Evolutionary conservation across 2,113 vertebrate genomes (phyloP).

Genomic region (Larimichthys polyactis): DNA sequence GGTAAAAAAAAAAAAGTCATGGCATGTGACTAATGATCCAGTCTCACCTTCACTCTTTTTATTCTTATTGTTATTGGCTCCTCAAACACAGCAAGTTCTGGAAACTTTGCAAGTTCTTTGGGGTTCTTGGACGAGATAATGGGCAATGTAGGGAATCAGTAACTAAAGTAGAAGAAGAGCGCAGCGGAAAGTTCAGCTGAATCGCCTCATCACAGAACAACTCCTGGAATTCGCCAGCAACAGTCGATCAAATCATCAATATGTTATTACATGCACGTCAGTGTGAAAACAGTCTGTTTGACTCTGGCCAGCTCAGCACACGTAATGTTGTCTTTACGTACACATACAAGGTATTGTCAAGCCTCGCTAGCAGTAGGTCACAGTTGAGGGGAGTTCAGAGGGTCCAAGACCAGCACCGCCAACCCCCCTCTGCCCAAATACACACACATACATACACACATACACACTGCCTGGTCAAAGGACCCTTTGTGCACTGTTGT

Average conservation of each 20-base stretch:
- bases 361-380: conserved; percentile 63
- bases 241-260: background rate
- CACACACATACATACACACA: conserved; percentile 40
- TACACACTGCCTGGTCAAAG: conserved; percentile 83
- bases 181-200: background rate
- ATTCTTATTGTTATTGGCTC: background rate
- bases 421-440: conserved; percentile 47
- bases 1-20: background rate
- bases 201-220: conserved; percentile 8
- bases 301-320: conserved; percentile 23
- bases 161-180: background rate
- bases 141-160: no score
- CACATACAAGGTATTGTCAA: conserved; percentile 69
- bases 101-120: no score
- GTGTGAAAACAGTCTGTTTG: conserved; percentile 24
- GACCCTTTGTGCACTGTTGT: conserved; percentile 89
- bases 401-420: conserved; percentile 66
- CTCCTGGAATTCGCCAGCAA: conserved; percentile 11
- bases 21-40: background rate
- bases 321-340: conserved; percentile 67
- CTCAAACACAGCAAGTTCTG: background rate
- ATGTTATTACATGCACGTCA: conserved; percentile 21
- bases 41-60: background rate
- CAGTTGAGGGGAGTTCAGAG: conserved; percentile 74
- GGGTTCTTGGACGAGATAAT: no score